These are phyloP conservation scores for Drymodes brunneopygia DNA, from an alignment of 2,113 vertebrate species.

Conservation along the genomic window DNA sequence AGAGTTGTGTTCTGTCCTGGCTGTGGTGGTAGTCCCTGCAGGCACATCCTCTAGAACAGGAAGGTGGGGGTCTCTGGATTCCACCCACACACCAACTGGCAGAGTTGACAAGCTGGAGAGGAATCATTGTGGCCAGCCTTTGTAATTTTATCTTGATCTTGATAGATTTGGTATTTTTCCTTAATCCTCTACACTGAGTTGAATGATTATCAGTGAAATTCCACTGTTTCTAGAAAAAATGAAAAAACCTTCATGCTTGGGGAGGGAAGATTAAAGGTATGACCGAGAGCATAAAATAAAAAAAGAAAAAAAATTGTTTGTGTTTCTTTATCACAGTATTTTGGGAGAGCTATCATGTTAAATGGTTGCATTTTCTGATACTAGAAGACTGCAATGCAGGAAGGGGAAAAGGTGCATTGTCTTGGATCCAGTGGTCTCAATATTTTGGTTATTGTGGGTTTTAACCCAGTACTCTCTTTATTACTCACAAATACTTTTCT, in stretches of 20 bases:
- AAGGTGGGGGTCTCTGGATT: neutral
- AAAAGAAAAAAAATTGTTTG: rapidly evolving
- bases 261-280: neutral
- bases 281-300: neutral
- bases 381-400: neutral
- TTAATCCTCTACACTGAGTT: neutral
- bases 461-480: neutral
- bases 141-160: neutral
- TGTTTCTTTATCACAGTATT: neutral
- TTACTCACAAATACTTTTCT: neutral
- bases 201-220: neutral
- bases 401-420: neutral
- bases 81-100: neutral
- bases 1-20: neutral
- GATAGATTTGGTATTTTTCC: neutral
- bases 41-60: neutral
- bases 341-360: neutral
- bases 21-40: neutral
- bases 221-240: neutral
- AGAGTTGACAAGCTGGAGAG: neutral
- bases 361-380: neutral
- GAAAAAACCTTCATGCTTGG: neutral
- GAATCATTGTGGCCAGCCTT: neutral
- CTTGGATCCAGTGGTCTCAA: neutral
- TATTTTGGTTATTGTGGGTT: neutral